A percentile compares a stretch with the other conserved stretches of the same genome.
phyloP scores from a whole-genome alignment of 37 sponge, comb jelly and placozoan species.

The Chondrosia reniformis region DNA sequence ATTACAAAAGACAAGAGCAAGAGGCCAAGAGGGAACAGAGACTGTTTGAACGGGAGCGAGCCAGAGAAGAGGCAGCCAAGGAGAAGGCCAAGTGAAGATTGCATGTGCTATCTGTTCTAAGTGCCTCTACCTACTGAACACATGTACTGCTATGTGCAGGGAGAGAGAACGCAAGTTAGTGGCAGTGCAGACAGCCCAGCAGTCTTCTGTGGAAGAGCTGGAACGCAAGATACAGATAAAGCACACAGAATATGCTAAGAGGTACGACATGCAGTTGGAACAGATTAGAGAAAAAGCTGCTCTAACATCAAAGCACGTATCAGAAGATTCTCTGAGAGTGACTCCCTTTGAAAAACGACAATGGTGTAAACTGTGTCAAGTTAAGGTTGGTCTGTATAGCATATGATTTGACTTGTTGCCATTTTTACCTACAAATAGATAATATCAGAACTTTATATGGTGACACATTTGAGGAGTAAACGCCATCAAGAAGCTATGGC shows the following conservation, averaged over 20 bases:
- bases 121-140: background rate
- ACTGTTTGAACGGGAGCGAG: constrained; percentile 49
- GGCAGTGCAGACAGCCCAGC: constrained; percentile 52
- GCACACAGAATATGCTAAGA: constrained; percentile 64
- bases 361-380: constrained; percentile 71
- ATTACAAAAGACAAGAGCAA: constrained; percentile 50
- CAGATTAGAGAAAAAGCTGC: constrained; percentile 64
- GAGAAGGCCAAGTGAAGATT: constrained; percentile 55
- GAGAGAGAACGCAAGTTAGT: constrained; percentile 69
- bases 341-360: constrained; percentile 53
- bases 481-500: constrained; percentile 60
- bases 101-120: background rate
- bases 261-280: constrained; percentile 71
- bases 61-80: constrained; percentile 65
- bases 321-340: constrained; percentile 67
- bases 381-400: constrained; percentile 21
- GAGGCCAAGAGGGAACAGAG: constrained; percentile 63
- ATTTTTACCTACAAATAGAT: constrained; percentile 25
- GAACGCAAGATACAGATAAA: constrained; percentile 71
- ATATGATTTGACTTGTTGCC: background rate
- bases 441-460: constrained; percentile 71
- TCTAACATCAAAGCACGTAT: constrained; percentile 42
- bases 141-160: constrained; percentile 20
- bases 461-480: constrained; percentile 66
- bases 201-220: constrained; percentile 48